Conservation (phyloP, 2,113 vertebrate genomes). For the Leiothrix lutea region DNA sequence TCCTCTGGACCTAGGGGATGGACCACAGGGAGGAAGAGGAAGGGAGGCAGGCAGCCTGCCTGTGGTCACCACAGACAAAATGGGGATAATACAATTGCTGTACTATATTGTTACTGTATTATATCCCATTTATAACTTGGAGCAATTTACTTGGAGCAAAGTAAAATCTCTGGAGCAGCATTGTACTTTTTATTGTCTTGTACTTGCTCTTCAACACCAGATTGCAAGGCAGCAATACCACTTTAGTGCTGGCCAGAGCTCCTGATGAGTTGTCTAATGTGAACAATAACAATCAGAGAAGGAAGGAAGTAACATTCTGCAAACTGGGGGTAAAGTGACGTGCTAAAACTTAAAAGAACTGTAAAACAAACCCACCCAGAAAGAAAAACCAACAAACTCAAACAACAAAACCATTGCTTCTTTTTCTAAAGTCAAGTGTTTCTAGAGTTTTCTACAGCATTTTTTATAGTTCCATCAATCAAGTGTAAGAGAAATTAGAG, state of each 20-base stretch:
- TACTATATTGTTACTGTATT: neutral
- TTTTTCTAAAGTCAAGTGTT: neutral
- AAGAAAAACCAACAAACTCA: too few species aligned
- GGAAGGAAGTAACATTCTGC: neutral
- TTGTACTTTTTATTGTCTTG: neutral
- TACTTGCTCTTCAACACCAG: neutral
- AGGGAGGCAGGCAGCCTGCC: neutral
- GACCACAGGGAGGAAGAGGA: neutral
- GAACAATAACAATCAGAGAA: neutral
- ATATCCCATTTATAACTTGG: neutral
- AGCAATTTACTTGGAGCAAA: neutral
- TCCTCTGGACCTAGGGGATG: neutral
- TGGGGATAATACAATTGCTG: neutral
- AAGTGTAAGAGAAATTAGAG: neutral
- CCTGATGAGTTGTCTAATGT: neutral
- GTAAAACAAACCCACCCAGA: rapidly evolving
- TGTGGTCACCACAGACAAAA: neutral
- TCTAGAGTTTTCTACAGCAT: neutral
- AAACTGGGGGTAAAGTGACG: neutral
- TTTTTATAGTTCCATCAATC: neutral
- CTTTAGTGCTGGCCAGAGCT: neutral
- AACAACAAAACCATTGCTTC: neutral
- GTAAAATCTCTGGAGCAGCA: neutral
- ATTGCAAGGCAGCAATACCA: neutral
- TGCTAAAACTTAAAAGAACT: neutral